These are phyloP conservation scores for Uria lomvia DNA, from an alignment of 2,113 vertebrate genomes.

Conservation along the genomic window DNA sequence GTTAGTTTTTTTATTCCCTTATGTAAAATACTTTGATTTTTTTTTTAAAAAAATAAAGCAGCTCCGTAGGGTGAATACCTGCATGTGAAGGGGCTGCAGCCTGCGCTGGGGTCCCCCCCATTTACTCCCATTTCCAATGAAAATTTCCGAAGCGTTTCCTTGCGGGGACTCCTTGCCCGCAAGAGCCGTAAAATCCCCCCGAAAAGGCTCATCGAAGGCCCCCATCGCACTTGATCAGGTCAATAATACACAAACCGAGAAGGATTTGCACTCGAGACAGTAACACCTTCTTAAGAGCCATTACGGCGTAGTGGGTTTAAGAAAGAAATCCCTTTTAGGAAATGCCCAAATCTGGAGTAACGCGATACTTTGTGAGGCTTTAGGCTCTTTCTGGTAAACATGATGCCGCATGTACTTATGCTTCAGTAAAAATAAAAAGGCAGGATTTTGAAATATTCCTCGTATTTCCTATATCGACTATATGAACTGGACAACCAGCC, in stretches of 20 bases:
- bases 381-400: constrained; percentile 8
- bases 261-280: constrained; percentile 65
- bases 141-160: background rate
- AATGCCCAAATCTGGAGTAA: constrained; percentile 55
- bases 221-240: constrained; percentile 42
- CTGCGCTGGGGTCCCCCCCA: rapidly evolving
- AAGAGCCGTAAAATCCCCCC: background rate
- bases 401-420: background rate
- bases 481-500: background rate
- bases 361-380: background rate
- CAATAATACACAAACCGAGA: constrained; percentile 63
- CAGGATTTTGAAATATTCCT: background rate
- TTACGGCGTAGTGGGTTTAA: constrained; percentile 53
- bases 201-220: background rate
- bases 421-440: background rate
- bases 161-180: background rate
- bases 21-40: background rate
- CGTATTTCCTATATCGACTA: background rate
- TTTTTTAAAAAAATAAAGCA: background rate
- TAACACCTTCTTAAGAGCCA: constrained; percentile 68
- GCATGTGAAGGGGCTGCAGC: background rate
- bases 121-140: background rate
- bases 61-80: background rate
- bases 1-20: background rate
- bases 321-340: constrained; percentile 63